Conservation (phyloP, 1,140 invertebrate species). For the Campoletis sonorensis region DNA sequence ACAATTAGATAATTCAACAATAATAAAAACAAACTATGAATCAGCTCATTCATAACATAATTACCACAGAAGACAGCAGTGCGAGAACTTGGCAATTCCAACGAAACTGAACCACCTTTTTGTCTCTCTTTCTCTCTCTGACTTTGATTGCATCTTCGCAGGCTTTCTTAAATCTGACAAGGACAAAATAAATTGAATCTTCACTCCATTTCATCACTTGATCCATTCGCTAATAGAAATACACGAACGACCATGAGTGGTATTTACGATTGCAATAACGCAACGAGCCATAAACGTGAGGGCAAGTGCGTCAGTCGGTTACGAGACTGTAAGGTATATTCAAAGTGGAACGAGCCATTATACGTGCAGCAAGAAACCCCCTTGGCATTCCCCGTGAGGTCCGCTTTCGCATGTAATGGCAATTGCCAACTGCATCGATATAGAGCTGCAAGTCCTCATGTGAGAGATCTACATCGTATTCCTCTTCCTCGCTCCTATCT, state of each 20-base stretch:
- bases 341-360: background rate
- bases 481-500: too few relatives aligned
- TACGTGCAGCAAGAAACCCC: background rate
- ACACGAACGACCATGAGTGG: background rate
- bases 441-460: background rate
- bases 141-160: too few relatives aligned
- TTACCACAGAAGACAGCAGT: too few relatives aligned
- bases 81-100: too few relatives aligned
- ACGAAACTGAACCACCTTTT: too few relatives aligned
- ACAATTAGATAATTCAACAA: too few relatives aligned
- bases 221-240: too few relatives aligned
- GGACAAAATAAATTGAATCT: background rate
- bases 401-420: background rate
- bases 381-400: background rate
- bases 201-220: background rate
- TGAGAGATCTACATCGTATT: background rate
- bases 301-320: slow-evolving; percentile 6
- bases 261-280: slow-evolving; percentile 24
- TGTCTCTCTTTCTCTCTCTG: too few relatives aligned
- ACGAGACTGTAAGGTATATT: background rate
- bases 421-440: background rate
- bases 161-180: too few relatives aligned
- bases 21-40: too few relatives aligned
- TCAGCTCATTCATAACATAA: too few relatives aligned
- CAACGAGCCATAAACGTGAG: slow-evolving; percentile 11